Base-by-base conservation (phyloP, 2,888 invertebrate genomes). In the Aporophyla lueneburgensis region DNA sequence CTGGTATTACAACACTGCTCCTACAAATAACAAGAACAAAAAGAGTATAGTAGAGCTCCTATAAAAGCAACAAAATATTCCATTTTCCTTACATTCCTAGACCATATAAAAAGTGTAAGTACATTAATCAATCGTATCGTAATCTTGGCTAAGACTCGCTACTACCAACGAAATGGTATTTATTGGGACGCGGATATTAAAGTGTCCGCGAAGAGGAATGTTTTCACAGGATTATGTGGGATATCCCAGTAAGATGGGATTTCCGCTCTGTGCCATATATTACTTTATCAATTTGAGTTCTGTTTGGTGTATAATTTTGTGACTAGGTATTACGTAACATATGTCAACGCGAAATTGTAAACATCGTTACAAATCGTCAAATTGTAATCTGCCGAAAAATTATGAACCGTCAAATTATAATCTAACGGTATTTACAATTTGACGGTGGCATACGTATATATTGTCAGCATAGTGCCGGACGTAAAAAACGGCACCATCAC, bases 141-240 rank as follows among this genome's bases (percentile, higher is more conserved):
- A 86, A 87, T 87, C 86, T 85, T 73, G n/a, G 62, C 76, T 87
- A 85, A 83, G 83, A 51, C 74, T 54, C 58, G 73, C 62, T 72
- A 74, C 74, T 80, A 87, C 61, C 59, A 61, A 51, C 40, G 59
- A 67, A 69, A 62, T 76, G 43, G 77, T 86, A 87, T 86, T 86
- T 87, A 86, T 86, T 74, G 83, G 72, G 83, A 54, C 76, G n/a
- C 86, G 75, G 86, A 87, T 87, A 86, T 86, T 83, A 86, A 87
- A 86, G 66, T 86, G 86, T 86, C 83, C 73, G 40, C 73, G 54
- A 80, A 86, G 75, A 86, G 67, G 67, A 80, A 86, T 87, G 83
- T 80, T 71, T 82, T 83, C 43, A 67, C 33, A 33, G 87, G 87
- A 87, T 86, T 86, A 82, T 74, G 75, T 71, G 62, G 76, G 76